Conservation (phyloP, 2,797 vertebrate genomes). For the Xerus rutilus region DNA sequence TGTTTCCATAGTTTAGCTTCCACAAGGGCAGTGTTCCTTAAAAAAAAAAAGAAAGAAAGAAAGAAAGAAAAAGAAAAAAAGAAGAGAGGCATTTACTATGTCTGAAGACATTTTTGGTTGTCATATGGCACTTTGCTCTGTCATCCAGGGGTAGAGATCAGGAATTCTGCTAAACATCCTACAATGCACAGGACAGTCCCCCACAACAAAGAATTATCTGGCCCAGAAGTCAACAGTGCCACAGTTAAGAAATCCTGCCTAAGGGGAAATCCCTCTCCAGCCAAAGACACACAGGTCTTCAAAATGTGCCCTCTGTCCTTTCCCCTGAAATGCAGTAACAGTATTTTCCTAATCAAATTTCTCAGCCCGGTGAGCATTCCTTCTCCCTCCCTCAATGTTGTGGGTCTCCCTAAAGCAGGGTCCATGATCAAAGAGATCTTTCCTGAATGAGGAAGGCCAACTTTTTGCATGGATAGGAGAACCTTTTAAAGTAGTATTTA, state of each 20-base stretch:
- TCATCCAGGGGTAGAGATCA: not conserved
- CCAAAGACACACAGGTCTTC: not conserved
- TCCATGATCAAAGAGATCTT: constrained; percentile 52
- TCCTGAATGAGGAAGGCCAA: not conserved
- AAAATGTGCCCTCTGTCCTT: not conserved
- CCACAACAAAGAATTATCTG: not conserved
- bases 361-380: not conserved
- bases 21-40: not conserved
- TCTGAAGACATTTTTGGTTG: constrained; percentile 20
- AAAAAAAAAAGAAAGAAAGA: not conserved
- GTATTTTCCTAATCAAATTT: constrained; percentile 17
- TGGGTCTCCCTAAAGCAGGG: not conserved
- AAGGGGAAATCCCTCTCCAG: not conserved
- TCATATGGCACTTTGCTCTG: not conserved
- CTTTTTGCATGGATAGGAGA: constrained; percentile 35
- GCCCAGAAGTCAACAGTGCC: not conserved
- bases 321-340: constrained; percentile 45
- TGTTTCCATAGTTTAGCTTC: not conserved
- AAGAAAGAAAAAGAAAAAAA: no score
- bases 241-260: not conserved
- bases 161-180: not conserved
- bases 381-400: not conserved
- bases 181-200: not conserved
- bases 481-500: constrained; percentile 55
- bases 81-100: not conserved